Conservation (phyloP, 2,797 vertebrate species). For the Knipowitschia caucasica region DNA sequence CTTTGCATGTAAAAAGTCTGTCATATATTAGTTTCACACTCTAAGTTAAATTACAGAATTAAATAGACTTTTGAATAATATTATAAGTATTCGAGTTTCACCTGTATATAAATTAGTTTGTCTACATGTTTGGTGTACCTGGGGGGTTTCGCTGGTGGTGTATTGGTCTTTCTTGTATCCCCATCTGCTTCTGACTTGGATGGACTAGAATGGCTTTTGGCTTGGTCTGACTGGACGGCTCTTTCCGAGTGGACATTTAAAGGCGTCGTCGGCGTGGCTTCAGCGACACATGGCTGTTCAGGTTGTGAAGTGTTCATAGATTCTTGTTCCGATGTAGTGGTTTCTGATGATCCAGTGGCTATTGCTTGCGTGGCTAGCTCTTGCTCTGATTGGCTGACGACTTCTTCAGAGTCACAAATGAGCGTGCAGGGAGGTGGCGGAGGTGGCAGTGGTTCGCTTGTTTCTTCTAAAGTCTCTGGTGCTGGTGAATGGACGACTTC, state of each 20-base stretch:
- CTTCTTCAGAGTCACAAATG: slow-evolving; percentile 36
- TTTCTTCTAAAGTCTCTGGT: slow-evolving; percentile 32
- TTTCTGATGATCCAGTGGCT: slow-evolving; percentile 34
- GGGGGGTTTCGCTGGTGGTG: slow-evolving; percentile 50
- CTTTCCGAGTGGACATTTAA: slow-evolving; percentile 38
- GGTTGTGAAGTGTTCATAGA: slow-evolving; percentile 30
- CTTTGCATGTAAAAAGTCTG: too few species aligned
- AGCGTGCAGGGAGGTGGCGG: slow-evolving; percentile 23
- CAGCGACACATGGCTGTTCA: slow-evolving; percentile 27
- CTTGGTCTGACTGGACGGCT: slow-evolving; percentile 27
- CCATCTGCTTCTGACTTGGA: slow-evolving; percentile 39
- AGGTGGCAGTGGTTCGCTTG: slow-evolving; percentile 43
- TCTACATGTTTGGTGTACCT: slow-evolving; percentile 48
- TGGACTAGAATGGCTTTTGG: slow-evolving; percentile 31
- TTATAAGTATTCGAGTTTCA: too few species aligned
- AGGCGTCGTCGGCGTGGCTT: slow-evolving; percentile 44
- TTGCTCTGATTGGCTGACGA: slow-evolving; percentile 29
- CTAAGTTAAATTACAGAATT: too few species aligned
- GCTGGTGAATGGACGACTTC: slow-evolving; percentile 48
- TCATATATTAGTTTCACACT: too few species aligned
- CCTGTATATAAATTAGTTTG: not conserved
- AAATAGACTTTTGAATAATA: too few species aligned
- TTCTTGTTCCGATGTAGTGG: slow-evolving; percentile 51
- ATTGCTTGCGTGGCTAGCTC: slow-evolving; percentile 30
- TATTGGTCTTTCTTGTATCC: slow-evolving; percentile 12